phyloP scores from a whole-genome alignment of 2,888 invertebrate genomes.

The Cheilosia soror region DNA sequence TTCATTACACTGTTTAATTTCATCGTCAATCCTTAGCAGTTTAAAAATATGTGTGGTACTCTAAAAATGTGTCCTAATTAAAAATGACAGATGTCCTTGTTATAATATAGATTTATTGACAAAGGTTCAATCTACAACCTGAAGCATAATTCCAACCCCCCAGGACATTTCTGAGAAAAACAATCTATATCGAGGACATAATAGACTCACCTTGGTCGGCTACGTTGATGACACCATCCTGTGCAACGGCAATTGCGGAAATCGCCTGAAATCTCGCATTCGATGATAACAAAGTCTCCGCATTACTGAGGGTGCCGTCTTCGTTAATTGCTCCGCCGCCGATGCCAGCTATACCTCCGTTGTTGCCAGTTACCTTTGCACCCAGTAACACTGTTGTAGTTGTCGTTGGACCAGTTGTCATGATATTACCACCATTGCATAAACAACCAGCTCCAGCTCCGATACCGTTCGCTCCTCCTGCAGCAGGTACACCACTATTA shows the following conservation, averaged over 20 bases:
- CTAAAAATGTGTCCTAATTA: no score
- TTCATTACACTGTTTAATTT: no score
- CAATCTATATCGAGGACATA: not conserved
- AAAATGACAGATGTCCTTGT: no score
- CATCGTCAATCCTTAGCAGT: no score
- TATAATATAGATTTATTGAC: no score
- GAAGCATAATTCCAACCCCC: no score
- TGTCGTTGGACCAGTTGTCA: slow-evolving; percentile 83
- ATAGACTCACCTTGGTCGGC: slow-evolving; percentile 93
- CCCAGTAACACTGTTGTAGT: slow-evolving; percentile 82
- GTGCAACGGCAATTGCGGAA: slow-evolving; percentile 95
- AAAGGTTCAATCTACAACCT: no score
- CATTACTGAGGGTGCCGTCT: slow-evolving; percentile 86
- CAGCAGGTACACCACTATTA: slow-evolving; percentile 76
- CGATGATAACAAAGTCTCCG: slow-evolving; percentile 93
- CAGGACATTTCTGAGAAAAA: not conserved
- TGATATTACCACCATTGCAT: slow-evolving; percentile 81
- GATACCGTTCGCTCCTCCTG: slow-evolving; percentile 76
- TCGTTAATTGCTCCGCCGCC: slow-evolving; percentile 81
- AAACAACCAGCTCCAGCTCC: slow-evolving; percentile 79
- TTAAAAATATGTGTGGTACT: no score
- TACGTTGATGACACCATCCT: slow-evolving; percentile 97
- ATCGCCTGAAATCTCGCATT: slow-evolving; percentile 95
- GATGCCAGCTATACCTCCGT: slow-evolving; percentile 80
- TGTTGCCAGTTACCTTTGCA: slow-evolving; percentile 80